Evolutionary conservation across 2,797 vertebrate genomes (phyloP).

Genomic region (Pseudochaenichthys georgianus): DNA sequence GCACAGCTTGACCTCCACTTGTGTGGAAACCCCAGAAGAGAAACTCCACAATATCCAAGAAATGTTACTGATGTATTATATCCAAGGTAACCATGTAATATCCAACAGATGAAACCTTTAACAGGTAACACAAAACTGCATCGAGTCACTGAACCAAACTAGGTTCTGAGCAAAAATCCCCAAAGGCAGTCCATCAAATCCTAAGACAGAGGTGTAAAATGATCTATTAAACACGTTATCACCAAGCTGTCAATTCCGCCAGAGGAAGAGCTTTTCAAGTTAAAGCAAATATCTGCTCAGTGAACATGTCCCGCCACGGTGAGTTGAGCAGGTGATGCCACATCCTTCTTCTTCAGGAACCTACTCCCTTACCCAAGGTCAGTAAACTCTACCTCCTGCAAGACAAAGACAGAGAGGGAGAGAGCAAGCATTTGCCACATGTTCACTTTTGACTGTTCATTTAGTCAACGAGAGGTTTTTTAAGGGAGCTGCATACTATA

Average conservation of each 20-base stretch:
- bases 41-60: slow-evolving; percentile 84
- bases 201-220: slow-evolving; percentile 60
- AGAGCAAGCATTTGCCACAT: slow-evolving; percentile 75
- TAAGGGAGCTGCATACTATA: slow-evolving; percentile 49
- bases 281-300: slow-evolving; percentile 75
- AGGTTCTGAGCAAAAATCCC: slow-evolving; percentile 67
- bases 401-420: slow-evolving; percentile 55
- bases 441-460: slow-evolving; percentile 72
- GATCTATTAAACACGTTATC: slow-evolving; percentile 61
- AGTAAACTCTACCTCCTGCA: slow-evolving; percentile 77
- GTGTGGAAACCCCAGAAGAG: slow-evolving; percentile 70
- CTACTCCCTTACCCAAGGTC: slow-evolving; percentile 65
- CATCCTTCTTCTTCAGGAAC: slow-evolving; percentile 73
- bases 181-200: slow-evolving; percentile 75
- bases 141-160: slow-evolving; percentile 53
- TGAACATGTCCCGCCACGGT: slow-evolving; percentile 68
- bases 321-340: slow-evolving; percentile 67
- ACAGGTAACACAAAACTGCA: slow-evolving; percentile 48
- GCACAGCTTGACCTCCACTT: slow-evolving; percentile 76
- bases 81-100: slow-evolving; percentile 86
- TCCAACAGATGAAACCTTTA: slow-evolving; percentile 66
- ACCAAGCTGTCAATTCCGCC: slow-evolving; percentile 61
- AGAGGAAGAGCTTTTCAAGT: slow-evolving; percentile 68
- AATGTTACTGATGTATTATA: slow-evolving; percentile 81
- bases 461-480: slow-evolving; percentile 64